Evolutionary conservation across 2,888 invertebrate species (phyloP).

Genomic region (Mellilla xanthometata): DNA sequence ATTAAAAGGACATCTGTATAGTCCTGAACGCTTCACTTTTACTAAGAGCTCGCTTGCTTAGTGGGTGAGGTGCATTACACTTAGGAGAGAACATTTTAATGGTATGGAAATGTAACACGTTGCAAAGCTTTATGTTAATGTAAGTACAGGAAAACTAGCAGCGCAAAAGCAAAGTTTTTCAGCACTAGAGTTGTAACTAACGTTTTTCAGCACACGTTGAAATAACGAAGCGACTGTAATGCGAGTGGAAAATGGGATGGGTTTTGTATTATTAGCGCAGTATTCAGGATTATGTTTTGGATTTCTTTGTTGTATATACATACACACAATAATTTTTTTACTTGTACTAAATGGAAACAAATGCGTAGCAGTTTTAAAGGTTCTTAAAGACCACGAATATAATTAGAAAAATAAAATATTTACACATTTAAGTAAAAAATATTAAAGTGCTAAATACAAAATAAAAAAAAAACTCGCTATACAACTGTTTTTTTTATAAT

Average conservation of each 20-base stretch:
- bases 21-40: no score
- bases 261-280: neutral
- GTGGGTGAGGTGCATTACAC: conserved; percentile 1
- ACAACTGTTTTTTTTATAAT: no score
- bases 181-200: neutral
- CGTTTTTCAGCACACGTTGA: conserved; percentile 5
- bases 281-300: neutral
- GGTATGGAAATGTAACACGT: conserved; percentile 16
- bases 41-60: neutral
- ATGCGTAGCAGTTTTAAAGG: no score
- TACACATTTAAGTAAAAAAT: no score
- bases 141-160: conserved; percentile 17
- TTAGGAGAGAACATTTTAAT: conserved; percentile 13
- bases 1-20: no score
- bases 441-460: no score
- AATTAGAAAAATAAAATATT: no score
- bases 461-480: no score
- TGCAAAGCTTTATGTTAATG: conserved; percentile 16
- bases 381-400: no score
- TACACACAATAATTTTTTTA: no score
- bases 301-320: no score
- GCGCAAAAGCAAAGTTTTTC: conserved; percentile 14
- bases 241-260: neutral
- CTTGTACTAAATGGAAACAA: no score
- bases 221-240: conserved; percentile 10